Base-by-base conservation (phyloP, 2,797 vertebrate genomes). In the Apogon hyalosoma region DNA sequence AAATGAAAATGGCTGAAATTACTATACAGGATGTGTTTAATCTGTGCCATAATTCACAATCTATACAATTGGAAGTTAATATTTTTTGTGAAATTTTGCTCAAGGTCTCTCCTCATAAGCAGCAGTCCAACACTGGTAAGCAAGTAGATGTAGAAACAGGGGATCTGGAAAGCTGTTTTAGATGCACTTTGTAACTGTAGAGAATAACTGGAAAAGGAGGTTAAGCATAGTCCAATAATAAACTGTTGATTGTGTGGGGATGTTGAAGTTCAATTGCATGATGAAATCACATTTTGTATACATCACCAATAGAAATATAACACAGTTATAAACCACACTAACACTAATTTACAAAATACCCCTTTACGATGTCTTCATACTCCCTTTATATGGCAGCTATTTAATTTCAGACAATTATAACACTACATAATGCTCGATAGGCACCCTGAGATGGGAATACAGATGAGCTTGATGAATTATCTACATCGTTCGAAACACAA, bases 391-490 rank as follows among this genome's bases (percentile, higher is more conserved):
- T 56, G 39, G 73, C 72, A 86, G 72, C 59, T 51, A 21, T 76
- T 74, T 8, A 75, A 66, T 69, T 78, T 67, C 14, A 8, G 73
- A 88, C 79, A 63, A 83, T 49, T 51, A 38, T 39, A 75, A 83
- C 63, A 75, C 63, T 47, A 79, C 63, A 73, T 77, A 69, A 85
- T 78, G 83, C 83, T 79, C 28, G 41, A 61, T 75, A 86, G 83
- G 77, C 88, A 90, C 90, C 92, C 90, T 92, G 90, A 93, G 90
- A 89, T 89, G 85, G 79, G 72, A 87, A 86, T 81, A 89, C 70
- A 82, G 78, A 88, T 80, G 70, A 84, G 69, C 67, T 77, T 74
- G 78, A 47, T 67, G 58, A 63, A 76, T 61, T 74, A 72, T 85
- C 68, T 19, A 68, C 45, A 62, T 59, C 55, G 61, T 67, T 57